phyloP scores from a whole-genome alignment of 2,113 vertebrate genomes.

The Chionodraco myersi region DNA sequence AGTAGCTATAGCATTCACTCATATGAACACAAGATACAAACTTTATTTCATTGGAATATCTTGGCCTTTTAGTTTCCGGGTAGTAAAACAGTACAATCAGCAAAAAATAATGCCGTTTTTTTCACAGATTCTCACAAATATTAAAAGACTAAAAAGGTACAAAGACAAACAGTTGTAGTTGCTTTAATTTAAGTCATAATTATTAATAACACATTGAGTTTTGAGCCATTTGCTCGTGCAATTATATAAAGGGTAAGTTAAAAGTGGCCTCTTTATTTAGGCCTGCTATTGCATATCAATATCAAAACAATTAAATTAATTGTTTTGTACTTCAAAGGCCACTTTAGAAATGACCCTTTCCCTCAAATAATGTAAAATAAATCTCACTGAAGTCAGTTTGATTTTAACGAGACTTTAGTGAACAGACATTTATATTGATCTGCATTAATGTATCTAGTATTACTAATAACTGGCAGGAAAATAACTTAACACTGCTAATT shows the following conservation, averaged over 20 bases:
- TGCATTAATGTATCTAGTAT: background rate
- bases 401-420: background rate
- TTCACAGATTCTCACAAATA: background rate
- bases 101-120: background rate
- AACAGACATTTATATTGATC: conserved; percentile 3
- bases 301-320: background rate
- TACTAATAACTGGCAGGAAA: background rate
- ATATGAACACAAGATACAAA: background rate
- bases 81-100: background rate
- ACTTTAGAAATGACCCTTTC: background rate
- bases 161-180: too few species aligned
- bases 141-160: too few species aligned
- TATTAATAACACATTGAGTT: background rate
- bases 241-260: background rate
- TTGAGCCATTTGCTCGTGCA: background rate
- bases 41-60: conserved; percentile 1
- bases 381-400: background rate
- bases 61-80: background rate
- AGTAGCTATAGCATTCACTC: conserved; percentile 30
- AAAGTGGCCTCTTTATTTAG: background rate
- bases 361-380: too few species aligned
- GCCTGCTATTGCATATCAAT: background rate
- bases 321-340: background rate
- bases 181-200: background rate
- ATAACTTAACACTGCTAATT: background rate